Evolutionary conservation across 2,113 vertebrate genomes (phyloP).

Genomic region (Nibea albiflora): DNA sequence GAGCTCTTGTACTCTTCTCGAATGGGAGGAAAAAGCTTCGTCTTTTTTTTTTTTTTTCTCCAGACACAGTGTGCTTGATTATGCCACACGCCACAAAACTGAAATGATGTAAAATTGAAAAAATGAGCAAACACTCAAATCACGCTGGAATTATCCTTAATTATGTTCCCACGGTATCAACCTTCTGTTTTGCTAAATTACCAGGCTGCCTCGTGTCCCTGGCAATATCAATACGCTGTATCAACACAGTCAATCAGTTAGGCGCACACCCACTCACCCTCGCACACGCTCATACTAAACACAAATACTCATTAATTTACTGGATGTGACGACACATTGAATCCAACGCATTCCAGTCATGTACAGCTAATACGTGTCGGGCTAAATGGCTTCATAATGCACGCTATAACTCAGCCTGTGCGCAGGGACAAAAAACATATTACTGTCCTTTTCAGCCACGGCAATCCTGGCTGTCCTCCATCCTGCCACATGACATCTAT

Average conservation of each 20-base stretch:
- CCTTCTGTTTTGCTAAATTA: constrained; percentile 31
- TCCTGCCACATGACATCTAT: constrained; percentile 64
- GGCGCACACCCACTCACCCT: background rate
- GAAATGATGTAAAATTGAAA: background rate
- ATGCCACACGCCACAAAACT: background rate
- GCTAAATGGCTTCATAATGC: constrained; percentile 62
- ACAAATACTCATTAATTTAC: constrained; percentile 11
- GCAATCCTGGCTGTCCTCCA: constrained; percentile 51
- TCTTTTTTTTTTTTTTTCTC: background rate
- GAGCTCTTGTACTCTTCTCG: background rate
- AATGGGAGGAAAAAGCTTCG: background rate
- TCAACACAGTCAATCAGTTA: constrained; percentile 17
- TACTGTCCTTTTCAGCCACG: constrained; percentile 51
- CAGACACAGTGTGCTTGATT: background rate
- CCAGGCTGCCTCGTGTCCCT: background rate
- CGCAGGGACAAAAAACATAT: constrained; percentile 57
- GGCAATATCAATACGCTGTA: constrained; percentile 15
- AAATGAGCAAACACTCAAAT: background rate
- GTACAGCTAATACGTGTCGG: constrained; percentile 24
- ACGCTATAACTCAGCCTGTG: constrained; percentile 32
- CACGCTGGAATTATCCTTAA: background rate
- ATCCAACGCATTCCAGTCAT: constrained; percentile 31
- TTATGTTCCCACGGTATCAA: constrained; percentile 20
- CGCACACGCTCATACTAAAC: background rate
- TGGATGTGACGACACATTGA: constrained; percentile 7